Evolutionary conservation across 2,888 invertebrate species (phyloP).

Genomic region (Dryobota labecula): DNA sequence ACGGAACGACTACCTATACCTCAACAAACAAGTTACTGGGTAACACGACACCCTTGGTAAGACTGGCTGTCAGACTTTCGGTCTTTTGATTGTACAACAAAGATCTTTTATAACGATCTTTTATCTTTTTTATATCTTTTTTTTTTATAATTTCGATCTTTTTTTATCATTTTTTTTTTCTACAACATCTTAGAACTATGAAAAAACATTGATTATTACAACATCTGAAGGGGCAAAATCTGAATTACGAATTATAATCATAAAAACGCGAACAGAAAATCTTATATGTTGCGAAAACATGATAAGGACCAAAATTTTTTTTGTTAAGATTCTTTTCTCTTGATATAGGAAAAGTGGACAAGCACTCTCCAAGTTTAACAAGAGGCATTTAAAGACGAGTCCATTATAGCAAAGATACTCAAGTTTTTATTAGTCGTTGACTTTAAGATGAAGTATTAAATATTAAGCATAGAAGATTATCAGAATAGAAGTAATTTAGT

Average conservation of each 20-base stretch:
- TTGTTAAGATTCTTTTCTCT: constrained; percentile 10
- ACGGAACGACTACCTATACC: too few species aligned
- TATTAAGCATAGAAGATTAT: not conserved
- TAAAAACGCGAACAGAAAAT: not conserved
- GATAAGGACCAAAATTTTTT: constrained; percentile 13
- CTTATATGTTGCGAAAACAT: constrained; percentile 3
- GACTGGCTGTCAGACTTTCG: too few species aligned
- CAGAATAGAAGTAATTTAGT: not conserved
- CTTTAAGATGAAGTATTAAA: constrained; percentile 8
- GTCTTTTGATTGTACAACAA: too few species aligned
- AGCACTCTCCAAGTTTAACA: constrained; percentile 10
- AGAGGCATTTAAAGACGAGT: constrained; percentile 36
- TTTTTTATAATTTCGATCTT: too few species aligned
- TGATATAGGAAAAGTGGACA: constrained; percentile 30
- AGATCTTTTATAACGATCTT: too few species aligned
- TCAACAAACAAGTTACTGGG: too few species aligned
- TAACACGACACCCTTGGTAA: too few species aligned
- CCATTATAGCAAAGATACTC: constrained; percentile 11
- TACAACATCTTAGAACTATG: too few species aligned
- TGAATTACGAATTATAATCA: not conserved
- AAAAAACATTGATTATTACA: too few species aligned
- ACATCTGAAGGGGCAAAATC: too few species aligned
- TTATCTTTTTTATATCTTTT: too few species aligned
- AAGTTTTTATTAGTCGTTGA: constrained; percentile 21
- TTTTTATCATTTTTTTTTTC: too few species aligned